Base-by-base conservation (phyloP, 2,888 invertebrate genomes). In the Chymomyza amoena region DNA sequence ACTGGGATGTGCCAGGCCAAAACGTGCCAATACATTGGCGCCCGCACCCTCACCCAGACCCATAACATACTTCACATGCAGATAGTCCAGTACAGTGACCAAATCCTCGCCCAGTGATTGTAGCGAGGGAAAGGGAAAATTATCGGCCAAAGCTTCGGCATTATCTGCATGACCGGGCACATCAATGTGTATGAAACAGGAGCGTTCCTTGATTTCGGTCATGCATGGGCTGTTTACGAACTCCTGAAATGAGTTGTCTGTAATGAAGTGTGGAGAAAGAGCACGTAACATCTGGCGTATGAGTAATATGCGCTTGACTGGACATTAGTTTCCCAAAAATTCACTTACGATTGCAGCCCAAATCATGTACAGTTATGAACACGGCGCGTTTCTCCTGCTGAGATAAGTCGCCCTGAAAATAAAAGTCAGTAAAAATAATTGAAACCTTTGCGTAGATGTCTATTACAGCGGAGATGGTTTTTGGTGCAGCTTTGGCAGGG, bases 41-140 rank as follows among this genome's bases (percentile, higher is more conserved):
- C 97, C 97, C 2, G 97, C 97, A 2, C 97, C 97, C 89, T 97
- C 97, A 2, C 97, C 97, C 62, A 97, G 92, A 0, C 96, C 96
- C 64, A 97, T 95, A 13, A 96, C 96, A 89, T 96, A 95, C 83
- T 95, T 95, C 32, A 97, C 94, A 90, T 96, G 96, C 50, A 97
- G 93, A 89, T 96, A 95, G 90, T 97, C 96, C 88, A 97, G 91
- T 10, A 97, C 95, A 52, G 95, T 95, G 64, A 96, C 94, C 72
- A 97, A 92, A 89, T 96, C 96, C 89, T 96, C 96, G 59, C 96
- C 97, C 64, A 97, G 92, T 28, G 94, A 94, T 92, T 96, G 96
- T 87, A 97, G 94, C 6, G 95, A 94, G 6, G 97, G 97, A 91
- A 96, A 97, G 78, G 94, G 94, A 91, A 95, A 96, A 70, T 95